Evolutionary conservation across 2,888 invertebrate genomes (phyloP).

Genomic region (Cerastoderma edule): DNA sequence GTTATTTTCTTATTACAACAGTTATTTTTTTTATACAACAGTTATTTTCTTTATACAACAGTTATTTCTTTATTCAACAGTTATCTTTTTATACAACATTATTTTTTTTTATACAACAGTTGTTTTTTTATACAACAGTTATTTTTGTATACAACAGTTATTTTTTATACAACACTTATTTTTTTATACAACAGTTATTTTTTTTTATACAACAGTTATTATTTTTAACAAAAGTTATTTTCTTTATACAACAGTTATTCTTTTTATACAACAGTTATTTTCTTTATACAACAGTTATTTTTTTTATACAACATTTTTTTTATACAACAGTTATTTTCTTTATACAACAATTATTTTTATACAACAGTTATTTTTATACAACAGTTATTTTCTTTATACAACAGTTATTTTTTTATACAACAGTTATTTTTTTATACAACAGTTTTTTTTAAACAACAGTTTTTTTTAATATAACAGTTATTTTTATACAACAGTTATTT

Average conservation of each 20-base stretch:
- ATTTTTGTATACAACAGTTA: not conserved
- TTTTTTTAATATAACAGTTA: too few species aligned
- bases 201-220: not conserved
- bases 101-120: not conserved
- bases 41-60: too few species aligned
- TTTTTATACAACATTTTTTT: too few species aligned
- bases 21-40: too few species aligned
- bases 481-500: too few species aligned
- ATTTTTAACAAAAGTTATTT: not conserved
- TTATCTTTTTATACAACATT: too few species aligned
- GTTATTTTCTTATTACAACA: too few species aligned
- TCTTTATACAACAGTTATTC: too few species aligned
- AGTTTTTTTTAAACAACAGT: not conserved
- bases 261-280: too few species aligned
- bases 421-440: not conserved
- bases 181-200: not conserved
- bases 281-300: too few species aligned
- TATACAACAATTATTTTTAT: not conserved
- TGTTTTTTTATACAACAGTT: not conserved
- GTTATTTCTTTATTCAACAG: too few species aligned
- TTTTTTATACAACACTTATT: not conserved
- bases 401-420: not conserved
- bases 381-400: not conserved
- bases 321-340: too few species aligned
- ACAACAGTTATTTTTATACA: not conserved